Evolutionary conservation across 2,113 vertebrate species (phyloP).

Genomic region (Columba janthina): DNA sequence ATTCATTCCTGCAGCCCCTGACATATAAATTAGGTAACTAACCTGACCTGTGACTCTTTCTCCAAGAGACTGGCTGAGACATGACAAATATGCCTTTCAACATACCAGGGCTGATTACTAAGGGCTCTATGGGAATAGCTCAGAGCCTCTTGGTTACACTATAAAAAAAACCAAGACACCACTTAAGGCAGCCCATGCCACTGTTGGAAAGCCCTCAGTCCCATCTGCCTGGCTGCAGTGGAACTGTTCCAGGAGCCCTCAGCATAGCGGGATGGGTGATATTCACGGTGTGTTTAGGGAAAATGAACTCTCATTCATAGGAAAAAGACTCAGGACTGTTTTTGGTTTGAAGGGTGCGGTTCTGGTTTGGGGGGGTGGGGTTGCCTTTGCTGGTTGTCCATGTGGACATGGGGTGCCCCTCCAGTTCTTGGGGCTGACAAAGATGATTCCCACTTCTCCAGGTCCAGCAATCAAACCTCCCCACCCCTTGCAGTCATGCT

Average conservation of each 20-base stretch:
- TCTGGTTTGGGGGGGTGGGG: not conserved
- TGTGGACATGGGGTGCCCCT: too few species aligned
- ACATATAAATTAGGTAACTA: conserved; percentile 68
- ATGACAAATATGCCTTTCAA: conserved; percentile 68
- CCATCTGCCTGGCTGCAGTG: not conserved
- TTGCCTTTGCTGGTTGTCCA: not conserved
- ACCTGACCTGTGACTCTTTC: conserved; percentile 59
- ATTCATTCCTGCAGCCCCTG: conserved; percentile 56
- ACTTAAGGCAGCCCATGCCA: not conserved
- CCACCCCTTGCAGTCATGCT: not conserved
- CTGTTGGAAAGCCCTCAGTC: not conserved
- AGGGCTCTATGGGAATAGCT: conserved; percentile 29
- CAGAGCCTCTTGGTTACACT: not conserved
- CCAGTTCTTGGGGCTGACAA: not conserved
- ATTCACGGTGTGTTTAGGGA: not conserved
- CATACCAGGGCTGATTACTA: conserved; percentile 43
- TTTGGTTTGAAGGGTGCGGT: not conserved
- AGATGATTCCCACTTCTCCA: not conserved
- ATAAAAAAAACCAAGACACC: not conserved
- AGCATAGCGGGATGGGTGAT: not conserved
- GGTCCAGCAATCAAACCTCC: not conserved
- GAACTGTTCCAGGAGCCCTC: not conserved
- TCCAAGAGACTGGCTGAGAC: conserved; percentile 35
- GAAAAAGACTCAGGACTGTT: not conserved
- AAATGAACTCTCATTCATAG: not conserved